Evolutionary conservation across 2,888 invertebrate species (phyloP).

Genomic region (Pherbina coryleti): DNA sequence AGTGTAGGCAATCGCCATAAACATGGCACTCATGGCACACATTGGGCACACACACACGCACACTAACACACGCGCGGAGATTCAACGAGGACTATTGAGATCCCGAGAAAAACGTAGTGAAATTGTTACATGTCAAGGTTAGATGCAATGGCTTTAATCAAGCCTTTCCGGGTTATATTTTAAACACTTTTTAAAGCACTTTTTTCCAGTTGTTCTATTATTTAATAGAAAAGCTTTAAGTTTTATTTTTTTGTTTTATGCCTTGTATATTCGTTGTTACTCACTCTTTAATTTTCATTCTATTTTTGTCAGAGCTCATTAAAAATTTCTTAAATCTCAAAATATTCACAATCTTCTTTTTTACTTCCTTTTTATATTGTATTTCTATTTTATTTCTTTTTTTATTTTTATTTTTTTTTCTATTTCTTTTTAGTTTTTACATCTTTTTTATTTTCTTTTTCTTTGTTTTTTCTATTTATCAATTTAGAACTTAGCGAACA

Average conservation of each 20-base stretch:
- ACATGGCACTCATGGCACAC: not conserved
- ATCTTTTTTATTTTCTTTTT: not conserved
- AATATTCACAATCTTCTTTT: too few relatives aligned
- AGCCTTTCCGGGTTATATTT: not conserved
- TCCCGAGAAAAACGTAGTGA: not conserved
- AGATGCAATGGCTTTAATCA: slow-evolving; percentile 8
- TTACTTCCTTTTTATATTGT: not conserved
- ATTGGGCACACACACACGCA: not conserved
- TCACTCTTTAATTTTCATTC: not conserved
- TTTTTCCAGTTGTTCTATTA: not conserved
- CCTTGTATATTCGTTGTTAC: not conserved
- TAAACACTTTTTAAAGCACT: not conserved
- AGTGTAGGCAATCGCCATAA: slow-evolving; percentile 2
- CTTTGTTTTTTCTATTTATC: too few relatives aligned
- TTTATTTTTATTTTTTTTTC: not conserved
- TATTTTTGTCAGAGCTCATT: not conserved
- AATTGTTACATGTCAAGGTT: slow-evolving; percentile 44
- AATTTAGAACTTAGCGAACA: not conserved
- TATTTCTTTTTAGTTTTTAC: not conserved
- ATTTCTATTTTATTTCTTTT: not conserved
- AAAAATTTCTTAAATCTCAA: too few relatives aligned
- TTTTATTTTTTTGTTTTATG: slow-evolving; percentile 1
- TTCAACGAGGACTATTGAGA: not conserved
- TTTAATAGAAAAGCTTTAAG: not conserved
- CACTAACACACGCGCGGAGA: not conserved